These are phyloP conservation scores for Chaetodon trifascialis DNA, from an alignment of 2,113 vertebrate species.

Conservation along the genomic window DNA sequence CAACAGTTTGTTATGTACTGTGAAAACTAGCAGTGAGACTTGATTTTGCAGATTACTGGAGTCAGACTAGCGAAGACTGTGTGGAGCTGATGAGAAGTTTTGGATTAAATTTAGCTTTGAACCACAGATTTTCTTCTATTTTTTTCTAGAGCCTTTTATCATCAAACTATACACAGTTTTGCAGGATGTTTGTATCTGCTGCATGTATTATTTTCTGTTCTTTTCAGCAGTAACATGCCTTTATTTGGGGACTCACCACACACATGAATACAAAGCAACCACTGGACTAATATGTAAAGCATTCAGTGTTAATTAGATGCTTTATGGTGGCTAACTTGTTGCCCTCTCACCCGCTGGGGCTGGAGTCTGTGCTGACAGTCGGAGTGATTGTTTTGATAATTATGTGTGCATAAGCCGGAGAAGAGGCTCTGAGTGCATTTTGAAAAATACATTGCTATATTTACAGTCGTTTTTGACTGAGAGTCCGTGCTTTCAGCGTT, in stretches of 20 bases:
- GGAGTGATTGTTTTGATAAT: conserved; percentile 63
- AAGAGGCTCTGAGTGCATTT: conserved; percentile 47
- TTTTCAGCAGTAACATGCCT: neutral
- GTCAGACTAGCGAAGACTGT: neutral
- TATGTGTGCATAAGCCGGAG: conserved; percentile 44
- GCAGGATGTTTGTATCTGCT: neutral
- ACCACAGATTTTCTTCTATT: too few species aligned
- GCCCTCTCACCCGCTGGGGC: conserved; percentile 62
- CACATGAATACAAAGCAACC: conserved; percentile 29
- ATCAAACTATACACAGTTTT: neutral
- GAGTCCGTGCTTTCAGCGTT: conserved; percentile 25
- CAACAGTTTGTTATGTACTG: conserved; percentile 23
- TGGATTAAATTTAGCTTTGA: neutral
- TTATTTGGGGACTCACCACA: neutral
- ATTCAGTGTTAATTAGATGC: conserved; percentile 60
- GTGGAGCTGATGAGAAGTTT: neutral
- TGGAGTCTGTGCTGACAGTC: conserved; percentile 38
- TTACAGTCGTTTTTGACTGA: conserved; percentile 22
- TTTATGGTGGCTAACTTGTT: conserved; percentile 56
- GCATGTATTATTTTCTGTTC: neutral
- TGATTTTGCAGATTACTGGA: conserved; percentile 12
- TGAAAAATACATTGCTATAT: conserved; percentile 33
- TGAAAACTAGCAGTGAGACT: neutral
- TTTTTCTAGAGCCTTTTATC: neutral
- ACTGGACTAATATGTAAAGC: conserved; percentile 47